Conservation (phyloP, 2,888 invertebrate species). For the Choreutis nemorana region DNA sequence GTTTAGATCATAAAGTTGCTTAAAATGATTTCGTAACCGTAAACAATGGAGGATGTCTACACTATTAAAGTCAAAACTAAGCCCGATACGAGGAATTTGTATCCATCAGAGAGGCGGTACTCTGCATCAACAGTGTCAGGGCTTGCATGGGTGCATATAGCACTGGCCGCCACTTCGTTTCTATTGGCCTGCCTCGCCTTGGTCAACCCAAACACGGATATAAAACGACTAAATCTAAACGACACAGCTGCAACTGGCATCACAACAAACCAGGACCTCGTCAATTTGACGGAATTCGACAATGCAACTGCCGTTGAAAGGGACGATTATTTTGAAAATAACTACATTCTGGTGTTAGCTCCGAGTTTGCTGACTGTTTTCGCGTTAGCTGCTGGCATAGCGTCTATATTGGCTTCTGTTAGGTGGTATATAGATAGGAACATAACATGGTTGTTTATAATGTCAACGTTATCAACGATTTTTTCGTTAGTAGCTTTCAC, state of each 20-base stretch:
- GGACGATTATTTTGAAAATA: constrained; percentile 14
- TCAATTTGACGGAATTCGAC: constrained; percentile 9
- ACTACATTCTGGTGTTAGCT: constrained; percentile 47
- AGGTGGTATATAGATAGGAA: constrained; percentile 73
- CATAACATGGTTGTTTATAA: constrained; percentile 68
- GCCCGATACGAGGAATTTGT: constrained; percentile 64
- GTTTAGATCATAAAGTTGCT: too few relatives aligned
- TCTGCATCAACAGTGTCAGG: constrained; percentile 74
- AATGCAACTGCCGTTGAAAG: constrained; percentile 13
- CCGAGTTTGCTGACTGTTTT: constrained; percentile 60
- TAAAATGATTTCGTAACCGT: constrained; percentile 18
- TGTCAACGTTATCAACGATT: constrained; percentile 60
- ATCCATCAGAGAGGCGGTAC: constrained; percentile 72
- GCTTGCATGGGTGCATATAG: constrained; percentile 68
- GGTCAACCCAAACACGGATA: constrained; percentile 29
- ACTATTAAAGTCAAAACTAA: constrained; percentile 72
- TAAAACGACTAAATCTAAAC: constrained; percentile 9
- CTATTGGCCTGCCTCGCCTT: constrained; percentile 64
- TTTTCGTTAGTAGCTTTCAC: constrained; percentile 51
- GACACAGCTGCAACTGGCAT: constrained; percentile 12
- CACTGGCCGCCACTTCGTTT: constrained; percentile 65
- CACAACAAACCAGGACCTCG: constrained; percentile 9
- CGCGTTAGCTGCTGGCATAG: constrained; percentile 54
- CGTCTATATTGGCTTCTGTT: constrained; percentile 69
- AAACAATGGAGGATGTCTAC: constrained; percentile 71